Percentiles rank a stretch among this genome's conserved stretches.
phyloP scores from a whole-genome alignment of 1,140 invertebrate species.

The Trichonephila inaurata region DNA sequence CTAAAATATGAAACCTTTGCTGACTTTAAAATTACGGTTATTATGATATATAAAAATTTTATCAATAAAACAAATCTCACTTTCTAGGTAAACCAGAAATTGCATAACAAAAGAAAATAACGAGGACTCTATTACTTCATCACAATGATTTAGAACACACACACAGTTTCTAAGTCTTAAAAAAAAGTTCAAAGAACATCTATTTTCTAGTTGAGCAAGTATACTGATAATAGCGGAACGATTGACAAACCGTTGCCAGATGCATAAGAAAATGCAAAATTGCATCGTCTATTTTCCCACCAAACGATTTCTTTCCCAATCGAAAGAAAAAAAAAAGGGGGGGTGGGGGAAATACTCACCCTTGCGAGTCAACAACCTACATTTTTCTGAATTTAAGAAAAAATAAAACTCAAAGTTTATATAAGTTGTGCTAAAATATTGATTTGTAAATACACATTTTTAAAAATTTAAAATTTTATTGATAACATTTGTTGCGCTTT shows the following conservation, averaged over 20 bases:
- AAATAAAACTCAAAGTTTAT: too few relatives aligned
- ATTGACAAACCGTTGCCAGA: background rate
- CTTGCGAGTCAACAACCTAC: background rate
- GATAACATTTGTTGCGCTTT: too few relatives aligned
- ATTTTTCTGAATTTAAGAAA: too few relatives aligned
- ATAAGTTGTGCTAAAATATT: too few relatives aligned
- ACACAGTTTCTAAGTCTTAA: too few relatives aligned
- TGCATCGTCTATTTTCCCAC: background rate
- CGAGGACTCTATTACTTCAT: too few relatives aligned
- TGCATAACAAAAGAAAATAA: background rate
- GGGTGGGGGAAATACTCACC: background rate
- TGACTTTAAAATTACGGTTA: background rate
- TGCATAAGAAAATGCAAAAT: background rate
- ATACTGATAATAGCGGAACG: background rate
- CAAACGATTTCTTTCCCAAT: background rate
- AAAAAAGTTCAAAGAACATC: background rate
- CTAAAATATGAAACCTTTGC: background rate
- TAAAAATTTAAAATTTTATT: too few relatives aligned
- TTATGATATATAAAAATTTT: background rate
- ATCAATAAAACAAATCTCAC: background rate
- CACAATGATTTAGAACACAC: too few relatives aligned
- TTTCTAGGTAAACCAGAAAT: background rate
- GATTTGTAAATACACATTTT: too few relatives aligned
- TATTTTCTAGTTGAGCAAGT: constrained; percentile 14
- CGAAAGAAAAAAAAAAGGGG: background rate